A percentile compares a stretch with the other conserved stretches of the same genome.
These are phyloP conservation scores for Helicoverpa assulta DNA, from an alignment of 2,888 invertebrate species.

Conservation along the genomic window DNA sequence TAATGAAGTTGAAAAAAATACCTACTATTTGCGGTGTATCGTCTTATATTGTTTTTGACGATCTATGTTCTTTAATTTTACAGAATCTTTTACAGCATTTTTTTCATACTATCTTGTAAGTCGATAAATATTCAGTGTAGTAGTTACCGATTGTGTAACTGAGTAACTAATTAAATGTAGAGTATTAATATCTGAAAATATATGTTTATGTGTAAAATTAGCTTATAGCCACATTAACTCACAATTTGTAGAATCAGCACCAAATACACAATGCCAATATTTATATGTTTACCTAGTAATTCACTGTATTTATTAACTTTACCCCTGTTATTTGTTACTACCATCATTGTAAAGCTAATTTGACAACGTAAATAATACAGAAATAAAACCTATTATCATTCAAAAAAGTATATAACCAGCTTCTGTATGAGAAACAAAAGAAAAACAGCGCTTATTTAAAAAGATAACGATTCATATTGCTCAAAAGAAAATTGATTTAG, in stretches of 20 bases:
- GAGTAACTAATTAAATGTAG: slow-evolving; percentile 46
- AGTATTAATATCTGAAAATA: slow-evolving; percentile 21
- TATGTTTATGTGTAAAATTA: slow-evolving; percentile 36
- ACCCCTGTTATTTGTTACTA: slow-evolving; percentile 25
- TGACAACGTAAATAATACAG: background rate
- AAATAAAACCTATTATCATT: background rate
- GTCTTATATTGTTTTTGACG: background rate
- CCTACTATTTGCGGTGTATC: background rate
- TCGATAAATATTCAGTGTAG: slow-evolving; percentile 42
- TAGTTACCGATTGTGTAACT: slow-evolving; percentile 28
- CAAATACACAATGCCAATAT: slow-evolving; percentile 15
- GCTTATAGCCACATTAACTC: slow-evolving; percentile 48
- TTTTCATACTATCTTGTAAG: slow-evolving; percentile 62
- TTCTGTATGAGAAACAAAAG: background rate
- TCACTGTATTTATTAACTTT: slow-evolving; percentile 10
- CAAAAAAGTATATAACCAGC: slow-evolving; percentile 25
- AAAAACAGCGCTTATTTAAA: slow-evolving; percentile 4
- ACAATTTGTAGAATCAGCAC: slow-evolving; percentile 44
- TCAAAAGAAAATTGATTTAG: background rate
- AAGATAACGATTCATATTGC: slow-evolving; percentile 11
- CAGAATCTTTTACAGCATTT: slow-evolving; percentile 57
- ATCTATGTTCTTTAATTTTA: slow-evolving; percentile 35
- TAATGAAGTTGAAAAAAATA: background rate
- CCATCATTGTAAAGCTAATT: background rate
- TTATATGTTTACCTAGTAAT: slow-evolving; percentile 14